A percentile compares a stretch with the other conserved stretches of the same genome.
phyloP scores from a whole-genome alignment of 1,140 invertebrate species.

The Drosophila ohnishii region DNA sequence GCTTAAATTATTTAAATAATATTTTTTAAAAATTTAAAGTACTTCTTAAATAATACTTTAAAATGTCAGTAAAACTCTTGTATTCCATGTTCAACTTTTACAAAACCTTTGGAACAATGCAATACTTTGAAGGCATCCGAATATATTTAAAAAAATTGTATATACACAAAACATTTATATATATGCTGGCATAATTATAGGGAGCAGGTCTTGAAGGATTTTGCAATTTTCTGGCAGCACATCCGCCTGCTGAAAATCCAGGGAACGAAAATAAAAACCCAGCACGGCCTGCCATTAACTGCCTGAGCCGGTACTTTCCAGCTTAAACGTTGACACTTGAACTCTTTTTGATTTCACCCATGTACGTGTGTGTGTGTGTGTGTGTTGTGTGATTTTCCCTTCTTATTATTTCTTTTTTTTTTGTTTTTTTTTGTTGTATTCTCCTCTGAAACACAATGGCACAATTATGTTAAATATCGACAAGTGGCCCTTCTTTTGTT shows the following conservation, averaged over 20 bases:
- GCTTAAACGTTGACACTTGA: slow-evolving; percentile 72
- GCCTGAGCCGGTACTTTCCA: slow-evolving; percentile 54
- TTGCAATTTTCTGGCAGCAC: slow-evolving; percentile 57
- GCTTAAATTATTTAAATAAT: not conserved
- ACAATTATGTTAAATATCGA: slow-evolving; percentile 82
- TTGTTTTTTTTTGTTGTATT: not conserved
- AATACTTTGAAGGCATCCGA: slow-evolving; percentile 1
- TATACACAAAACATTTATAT: not conserved
- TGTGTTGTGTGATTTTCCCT: slow-evolving; percentile 8
- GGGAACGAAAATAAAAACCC: slow-evolving; percentile 12
- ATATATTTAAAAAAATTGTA: not conserved
- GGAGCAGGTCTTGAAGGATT: slow-evolving; percentile 46
- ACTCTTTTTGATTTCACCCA: slow-evolving; percentile 73
- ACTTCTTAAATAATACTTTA: not conserved
- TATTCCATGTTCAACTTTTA: not conserved
- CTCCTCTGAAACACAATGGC: slow-evolving; percentile 56
- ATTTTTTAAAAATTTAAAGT: not conserved
- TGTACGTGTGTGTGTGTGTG: not conserved
- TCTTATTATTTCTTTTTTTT: not conserved
- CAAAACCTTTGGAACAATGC: not conserved
- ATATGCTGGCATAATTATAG: slow-evolving; percentile 27
- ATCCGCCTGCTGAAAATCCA: slow-evolving; percentile 25
- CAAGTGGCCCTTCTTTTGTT: slow-evolving; percentile 72
- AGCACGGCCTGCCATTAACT: slow-evolving; percentile 55
- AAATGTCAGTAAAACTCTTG: not conserved